Conservation (phyloP, 2,888 invertebrate species). For the Tachina grossa region DNA sequence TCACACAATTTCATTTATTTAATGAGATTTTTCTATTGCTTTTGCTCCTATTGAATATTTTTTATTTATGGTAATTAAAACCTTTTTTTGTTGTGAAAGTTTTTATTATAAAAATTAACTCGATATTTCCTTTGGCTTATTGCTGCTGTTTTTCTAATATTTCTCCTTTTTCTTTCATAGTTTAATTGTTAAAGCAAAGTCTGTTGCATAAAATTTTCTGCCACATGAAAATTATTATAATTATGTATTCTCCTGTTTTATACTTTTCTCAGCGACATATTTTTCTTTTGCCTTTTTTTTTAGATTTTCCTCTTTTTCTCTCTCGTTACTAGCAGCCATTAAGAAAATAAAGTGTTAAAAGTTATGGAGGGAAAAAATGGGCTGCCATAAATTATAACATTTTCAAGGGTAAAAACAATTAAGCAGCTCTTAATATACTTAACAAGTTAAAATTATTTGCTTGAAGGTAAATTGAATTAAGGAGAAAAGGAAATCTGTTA, state of each 20-base stretch:
- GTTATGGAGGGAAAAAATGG: neutral
- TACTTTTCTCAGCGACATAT: neutral
- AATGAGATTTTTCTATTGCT: conserved; percentile 9
- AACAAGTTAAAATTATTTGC: conserved; percentile 6
- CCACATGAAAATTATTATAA: conserved; percentile 52
- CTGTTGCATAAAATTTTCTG: conserved; percentile 49
- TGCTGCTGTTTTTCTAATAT: neutral
- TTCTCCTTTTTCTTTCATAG: neutral
- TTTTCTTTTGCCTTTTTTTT: neutral
- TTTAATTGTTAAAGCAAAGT: conserved; percentile 50
- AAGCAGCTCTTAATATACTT: conserved; percentile 33
- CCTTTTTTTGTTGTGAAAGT: neutral
- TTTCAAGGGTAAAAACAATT: conserved; percentile 34
- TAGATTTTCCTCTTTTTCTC: neutral
- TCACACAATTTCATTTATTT: conserved; percentile 10
- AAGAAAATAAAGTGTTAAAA: conserved; percentile 53
- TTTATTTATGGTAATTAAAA: conserved; percentile 38
- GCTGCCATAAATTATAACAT: conserved; percentile 13
- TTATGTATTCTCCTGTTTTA: conserved; percentile 26
- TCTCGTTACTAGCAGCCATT: conserved; percentile 25
- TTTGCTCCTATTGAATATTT: conserved; percentile 14
- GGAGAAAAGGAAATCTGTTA: neutral
- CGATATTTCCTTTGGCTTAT: conserved; percentile 40
- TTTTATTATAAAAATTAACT: conserved; percentile 47
- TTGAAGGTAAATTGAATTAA: neutral